Base-by-base conservation (phyloP, 1,140 invertebrate genomes). In the Bradynema listronoti region DNA sequence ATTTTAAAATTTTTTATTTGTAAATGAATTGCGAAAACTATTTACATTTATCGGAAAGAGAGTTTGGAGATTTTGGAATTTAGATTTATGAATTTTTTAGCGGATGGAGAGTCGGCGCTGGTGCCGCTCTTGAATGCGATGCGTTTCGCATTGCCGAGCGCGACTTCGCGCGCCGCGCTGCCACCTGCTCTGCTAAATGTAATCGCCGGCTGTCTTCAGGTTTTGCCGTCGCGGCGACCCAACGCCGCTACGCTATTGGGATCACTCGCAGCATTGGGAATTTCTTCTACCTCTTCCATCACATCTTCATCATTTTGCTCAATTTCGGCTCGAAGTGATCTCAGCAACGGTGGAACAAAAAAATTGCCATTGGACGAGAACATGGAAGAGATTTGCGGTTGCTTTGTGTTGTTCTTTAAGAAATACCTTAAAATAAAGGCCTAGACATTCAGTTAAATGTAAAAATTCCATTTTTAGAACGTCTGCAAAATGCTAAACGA, bases 171-270 rank as follows among this genome's bases (percentile, higher is more conserved):
- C 25, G 29, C 33, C 25, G 53, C 24, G 22, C 34, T 70, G 6
- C 67, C 41, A 16, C 25, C 14, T 36, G 33, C 29, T n/a, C 39
- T 25, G 22, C 45, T 30, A 16, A 22, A n/a, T 5, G 7, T 65
- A 0, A n/a, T 69, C 27, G 14, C 7, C 1, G 14, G 49, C 11
- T 66, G 64, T 32, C 61, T 66, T 5, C n/a, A 66, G 25, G 30
- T 67, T 30, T 64, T 39, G 4, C 68, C 65, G 27, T 63, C 61
- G 24, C 43, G 64, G 53, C 39, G 65, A 9, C 61, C 65, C 19
- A 56, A 9, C 30, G 22, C 61, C 30, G 4, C 9, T 30, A 14
- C 42, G 11, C 29, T 64, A 4, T 34, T 61, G 4, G 6, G 43
- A 61, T 14, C 39, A 19, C 24, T 59, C 4, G 29, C 57, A 22